Conservation (phyloP, 2,113 vertebrate species). For the Lichenostomus cassidix region DNA sequence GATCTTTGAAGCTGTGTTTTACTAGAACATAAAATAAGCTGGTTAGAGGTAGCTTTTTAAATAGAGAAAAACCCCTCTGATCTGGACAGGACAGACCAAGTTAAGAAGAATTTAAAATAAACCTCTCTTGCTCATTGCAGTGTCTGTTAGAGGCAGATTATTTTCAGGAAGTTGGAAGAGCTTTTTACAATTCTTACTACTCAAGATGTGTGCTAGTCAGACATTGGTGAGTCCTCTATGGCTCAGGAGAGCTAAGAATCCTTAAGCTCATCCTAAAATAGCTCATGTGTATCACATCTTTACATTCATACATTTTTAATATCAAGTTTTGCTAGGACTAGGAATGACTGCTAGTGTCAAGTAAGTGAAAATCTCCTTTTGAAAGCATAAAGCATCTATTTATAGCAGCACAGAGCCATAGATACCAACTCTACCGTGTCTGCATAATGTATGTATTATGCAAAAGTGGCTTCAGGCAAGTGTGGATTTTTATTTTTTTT, state of each 20-base stretch:
- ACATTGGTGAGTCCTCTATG: accelerated
- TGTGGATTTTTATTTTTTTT: neutral
- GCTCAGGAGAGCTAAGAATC: neutral
- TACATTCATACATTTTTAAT: neutral
- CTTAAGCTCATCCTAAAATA: neutral
- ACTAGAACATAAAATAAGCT: neutral
- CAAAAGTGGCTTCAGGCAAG: neutral
- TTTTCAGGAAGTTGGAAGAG: neutral
- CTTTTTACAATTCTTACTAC: neutral
- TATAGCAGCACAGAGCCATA: neutral
- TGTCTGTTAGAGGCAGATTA: neutral
- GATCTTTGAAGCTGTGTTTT: constrained; percentile 18
- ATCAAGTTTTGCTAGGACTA: neutral
- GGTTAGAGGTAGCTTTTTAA: neutral
- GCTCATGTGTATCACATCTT: neutral
- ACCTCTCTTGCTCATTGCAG: neutral
- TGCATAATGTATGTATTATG: neutral
- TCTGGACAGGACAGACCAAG: neutral
- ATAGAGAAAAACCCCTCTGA: neutral
- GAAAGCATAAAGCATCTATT: neutral
- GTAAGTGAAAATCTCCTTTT: neutral
- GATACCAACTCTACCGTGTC: neutral
- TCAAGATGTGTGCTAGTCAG: neutral
- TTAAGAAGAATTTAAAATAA: neutral
- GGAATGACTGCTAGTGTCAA: neutral